Conservation (phyloP, 2,797 vertebrate genomes). For the Microhierax caerulescens region DNA sequence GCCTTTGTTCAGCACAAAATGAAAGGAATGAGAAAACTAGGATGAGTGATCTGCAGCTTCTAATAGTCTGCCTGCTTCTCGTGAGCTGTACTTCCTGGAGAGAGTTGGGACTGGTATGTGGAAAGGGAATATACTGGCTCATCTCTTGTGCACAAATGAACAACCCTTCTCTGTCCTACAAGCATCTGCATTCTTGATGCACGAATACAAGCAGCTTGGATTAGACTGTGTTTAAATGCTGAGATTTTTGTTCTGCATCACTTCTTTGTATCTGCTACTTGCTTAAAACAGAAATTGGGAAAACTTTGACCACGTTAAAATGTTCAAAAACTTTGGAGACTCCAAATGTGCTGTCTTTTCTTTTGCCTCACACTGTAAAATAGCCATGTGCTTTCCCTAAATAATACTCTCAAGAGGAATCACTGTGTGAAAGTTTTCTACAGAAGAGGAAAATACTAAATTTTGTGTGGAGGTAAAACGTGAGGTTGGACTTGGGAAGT, state of each 20-base stretch:
- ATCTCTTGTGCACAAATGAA: neutral
- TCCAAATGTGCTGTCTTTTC: neutral
- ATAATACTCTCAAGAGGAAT: neutral
- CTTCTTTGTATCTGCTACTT: neutral
- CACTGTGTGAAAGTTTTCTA: neutral
- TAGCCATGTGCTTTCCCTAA: neutral
- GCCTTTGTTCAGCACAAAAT: neutral
- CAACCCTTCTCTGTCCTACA: neutral
- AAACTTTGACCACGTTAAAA: neutral
- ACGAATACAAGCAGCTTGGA: neutral
- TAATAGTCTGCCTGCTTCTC: neutral
- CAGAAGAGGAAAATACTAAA: neutral
- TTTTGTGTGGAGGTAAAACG: neutral
- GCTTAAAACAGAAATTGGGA: neutral
- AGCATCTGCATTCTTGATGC: neutral
- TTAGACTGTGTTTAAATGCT: neutral
- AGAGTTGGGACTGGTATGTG: neutral
- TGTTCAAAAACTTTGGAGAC: neutral
- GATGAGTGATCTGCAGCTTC: neutral
- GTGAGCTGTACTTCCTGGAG: neutral
- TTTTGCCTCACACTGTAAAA: neutral
- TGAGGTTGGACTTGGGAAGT: neutral
- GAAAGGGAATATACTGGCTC: neutral
- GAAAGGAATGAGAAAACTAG: neutral
- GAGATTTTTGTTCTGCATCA: neutral